phyloP scores from a whole-genome alignment of 2,797 vertebrate species.

The Bucorvus abyssinicus region DNA sequence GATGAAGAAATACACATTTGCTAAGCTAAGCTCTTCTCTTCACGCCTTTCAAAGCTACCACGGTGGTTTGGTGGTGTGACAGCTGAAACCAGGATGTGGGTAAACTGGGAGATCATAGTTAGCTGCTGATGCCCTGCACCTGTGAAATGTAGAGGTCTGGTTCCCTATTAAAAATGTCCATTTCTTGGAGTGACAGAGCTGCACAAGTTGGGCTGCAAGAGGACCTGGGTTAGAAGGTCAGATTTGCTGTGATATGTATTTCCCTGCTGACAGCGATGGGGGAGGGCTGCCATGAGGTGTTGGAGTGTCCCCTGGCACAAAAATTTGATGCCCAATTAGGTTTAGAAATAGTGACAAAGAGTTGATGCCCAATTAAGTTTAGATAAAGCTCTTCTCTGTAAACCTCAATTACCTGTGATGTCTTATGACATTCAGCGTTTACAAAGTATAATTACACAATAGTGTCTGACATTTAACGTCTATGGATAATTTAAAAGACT shows the following conservation, averaged over 20 bases:
- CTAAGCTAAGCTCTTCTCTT: neutral
- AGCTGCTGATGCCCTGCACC: rapidly evolving
- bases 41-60: neutral
- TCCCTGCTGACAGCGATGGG: constrained; percentile 5
- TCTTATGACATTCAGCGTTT: constrained; percentile 86
- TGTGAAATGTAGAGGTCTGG: neutral
- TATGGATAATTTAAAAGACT: constrained; percentile 86
- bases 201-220: neutral
- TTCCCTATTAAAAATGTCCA: neutral
- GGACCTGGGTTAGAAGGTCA: constrained; percentile 16
- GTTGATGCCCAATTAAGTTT: constrained; percentile 85
- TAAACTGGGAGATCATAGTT: neutral
- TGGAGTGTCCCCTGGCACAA: constrained; percentile 74
- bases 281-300: constrained; percentile 28
- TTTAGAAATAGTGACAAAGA: constrained; percentile 84
- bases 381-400: constrained; percentile 83
- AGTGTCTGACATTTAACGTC: constrained; percentile 85
- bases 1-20: neutral
- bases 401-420: constrained; percentile 87
- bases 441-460: constrained; percentile 87
- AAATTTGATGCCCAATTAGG: constrained; percentile 83
- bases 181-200: neutral
- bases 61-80: neutral
- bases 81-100: neutral
- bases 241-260: constrained; percentile 23